phyloP scores from a whole-genome alignment of 64 coral and sea anemone species.

The Porites australiensis region DNA sequence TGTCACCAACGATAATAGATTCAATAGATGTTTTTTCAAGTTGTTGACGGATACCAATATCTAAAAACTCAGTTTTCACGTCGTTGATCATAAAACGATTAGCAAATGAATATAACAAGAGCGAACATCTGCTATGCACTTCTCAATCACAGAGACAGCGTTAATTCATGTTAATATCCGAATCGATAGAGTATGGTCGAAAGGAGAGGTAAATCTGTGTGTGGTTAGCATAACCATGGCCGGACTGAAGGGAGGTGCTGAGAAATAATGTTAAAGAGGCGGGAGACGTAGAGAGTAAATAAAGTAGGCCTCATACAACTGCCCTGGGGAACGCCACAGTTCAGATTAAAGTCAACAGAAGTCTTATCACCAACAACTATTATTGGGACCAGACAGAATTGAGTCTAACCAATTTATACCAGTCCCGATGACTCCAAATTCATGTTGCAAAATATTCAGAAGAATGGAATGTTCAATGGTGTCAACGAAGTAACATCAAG shows the following conservation, averaged over 20 bases:
- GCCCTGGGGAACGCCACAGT: not conserved
- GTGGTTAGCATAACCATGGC: slow-evolving; percentile 27
- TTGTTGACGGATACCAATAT: no score
- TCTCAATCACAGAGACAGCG: not conserved
- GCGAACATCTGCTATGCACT: not conserved
- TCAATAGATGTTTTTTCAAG: no score
- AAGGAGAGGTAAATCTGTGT: slow-evolving; percentile 38
- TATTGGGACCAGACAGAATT: no score
- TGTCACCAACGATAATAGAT: no score
- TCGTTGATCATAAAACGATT: no score
- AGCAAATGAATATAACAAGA: no score
- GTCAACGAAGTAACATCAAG: no score
- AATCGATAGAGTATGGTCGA: slow-evolving; percentile 9
- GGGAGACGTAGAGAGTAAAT: slow-evolving; percentile 11
- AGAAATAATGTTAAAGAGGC: slow-evolving; percentile 41
- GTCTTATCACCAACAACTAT: not conserved
- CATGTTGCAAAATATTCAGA: no score
- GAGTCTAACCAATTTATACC: no score
- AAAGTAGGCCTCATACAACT: not conserved
- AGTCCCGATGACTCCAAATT: no score
- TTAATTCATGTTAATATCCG: not conserved
- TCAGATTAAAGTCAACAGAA: not conserved
- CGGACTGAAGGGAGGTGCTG: slow-evolving; percentile 17
- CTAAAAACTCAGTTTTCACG: no score
- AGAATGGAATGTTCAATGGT: no score